Evolutionary conservation across 2,113 vertebrate genomes (phyloP).

Genomic region (Ploceus nigricollis): DNA sequence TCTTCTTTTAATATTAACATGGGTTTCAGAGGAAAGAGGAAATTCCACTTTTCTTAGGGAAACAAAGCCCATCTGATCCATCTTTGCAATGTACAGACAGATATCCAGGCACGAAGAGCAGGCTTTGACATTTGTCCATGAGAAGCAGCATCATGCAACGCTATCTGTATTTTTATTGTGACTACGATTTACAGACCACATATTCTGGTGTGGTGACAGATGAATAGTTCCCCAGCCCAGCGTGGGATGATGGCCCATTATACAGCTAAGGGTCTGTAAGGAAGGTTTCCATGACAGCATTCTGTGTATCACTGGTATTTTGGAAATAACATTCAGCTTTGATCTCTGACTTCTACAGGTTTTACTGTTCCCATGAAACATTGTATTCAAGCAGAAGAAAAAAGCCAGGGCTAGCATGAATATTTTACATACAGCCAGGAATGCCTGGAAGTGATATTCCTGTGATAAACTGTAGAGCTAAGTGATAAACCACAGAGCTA

Average conservation of each 20-base stretch:
- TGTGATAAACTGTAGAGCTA: background rate
- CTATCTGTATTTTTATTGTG: background rate
- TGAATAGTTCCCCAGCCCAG: background rate
- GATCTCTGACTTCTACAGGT: background rate
- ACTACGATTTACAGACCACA: background rate
- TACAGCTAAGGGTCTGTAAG: background rate
- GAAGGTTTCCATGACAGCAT: slow-evolving; percentile 46
- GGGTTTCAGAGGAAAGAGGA: background rate
- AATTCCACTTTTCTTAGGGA: background rate
- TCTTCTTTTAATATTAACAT: background rate
- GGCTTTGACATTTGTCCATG: background rate
- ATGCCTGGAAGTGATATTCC: background rate
- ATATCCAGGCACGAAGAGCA: background rate
- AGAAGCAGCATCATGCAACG: background rate
- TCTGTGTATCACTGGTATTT: background rate
- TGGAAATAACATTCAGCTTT: slow-evolving; percentile 14
- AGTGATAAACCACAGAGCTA: background rate
- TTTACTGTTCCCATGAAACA: background rate
- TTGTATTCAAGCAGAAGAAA: background rate
- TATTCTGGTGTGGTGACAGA: background rate
- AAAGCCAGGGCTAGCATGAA: background rate
- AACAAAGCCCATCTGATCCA: background rate
- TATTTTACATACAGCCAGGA: background rate
- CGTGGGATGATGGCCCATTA: background rate
- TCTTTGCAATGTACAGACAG: background rate